Conservation (phyloP, 2,888 invertebrate genomes). For the Coelopa pilipes region DNA sequence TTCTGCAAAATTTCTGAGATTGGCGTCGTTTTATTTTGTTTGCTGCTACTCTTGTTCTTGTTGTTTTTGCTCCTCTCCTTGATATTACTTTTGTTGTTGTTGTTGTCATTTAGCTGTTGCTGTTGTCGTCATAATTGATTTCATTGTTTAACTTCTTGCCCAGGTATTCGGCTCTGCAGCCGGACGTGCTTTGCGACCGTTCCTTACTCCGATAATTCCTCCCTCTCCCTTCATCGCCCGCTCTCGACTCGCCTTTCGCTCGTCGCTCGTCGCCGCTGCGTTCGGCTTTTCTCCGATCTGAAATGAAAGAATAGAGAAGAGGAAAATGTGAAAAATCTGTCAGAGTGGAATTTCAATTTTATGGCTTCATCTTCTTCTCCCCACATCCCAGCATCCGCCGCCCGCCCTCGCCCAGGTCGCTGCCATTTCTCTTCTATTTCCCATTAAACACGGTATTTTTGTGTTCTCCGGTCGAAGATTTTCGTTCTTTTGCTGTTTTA, state of each 20-base stretch:
- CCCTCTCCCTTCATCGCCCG: background rate
- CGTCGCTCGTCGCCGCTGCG: background rate
- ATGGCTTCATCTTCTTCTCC: too few relatives aligned
- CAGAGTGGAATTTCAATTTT: too few relatives aligned
- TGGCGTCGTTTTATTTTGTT: background rate
- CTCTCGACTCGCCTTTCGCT: background rate
- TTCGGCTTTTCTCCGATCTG: background rate
- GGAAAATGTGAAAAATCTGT: too few relatives aligned
- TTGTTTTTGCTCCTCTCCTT: conserved; percentile 7
- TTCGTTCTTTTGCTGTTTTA: too few relatives aligned
- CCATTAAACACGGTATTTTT: too few relatives aligned
- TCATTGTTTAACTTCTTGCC: conserved; percentile 43
- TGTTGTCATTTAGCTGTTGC: conserved; percentile 4
- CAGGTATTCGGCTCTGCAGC: conserved; percentile 4
- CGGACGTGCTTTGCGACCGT: background rate
- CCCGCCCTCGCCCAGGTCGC: too few relatives aligned
- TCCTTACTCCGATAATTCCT: background rate
- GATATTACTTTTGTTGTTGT: conserved; percentile 10
- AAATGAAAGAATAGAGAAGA: background rate
- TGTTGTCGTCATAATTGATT: conserved; percentile 45
- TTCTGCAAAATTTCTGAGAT: background rate
- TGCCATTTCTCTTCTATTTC: too few relatives aligned
- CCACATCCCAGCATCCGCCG: too few relatives aligned
- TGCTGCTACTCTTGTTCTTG: background rate
- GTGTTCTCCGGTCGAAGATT: too few relatives aligned